Evolutionary conservation across 2,888 invertebrate species (phyloP), one percentile per base, ranked within the genome.

Genomic region (Eumerus sabulonum): DNA sequence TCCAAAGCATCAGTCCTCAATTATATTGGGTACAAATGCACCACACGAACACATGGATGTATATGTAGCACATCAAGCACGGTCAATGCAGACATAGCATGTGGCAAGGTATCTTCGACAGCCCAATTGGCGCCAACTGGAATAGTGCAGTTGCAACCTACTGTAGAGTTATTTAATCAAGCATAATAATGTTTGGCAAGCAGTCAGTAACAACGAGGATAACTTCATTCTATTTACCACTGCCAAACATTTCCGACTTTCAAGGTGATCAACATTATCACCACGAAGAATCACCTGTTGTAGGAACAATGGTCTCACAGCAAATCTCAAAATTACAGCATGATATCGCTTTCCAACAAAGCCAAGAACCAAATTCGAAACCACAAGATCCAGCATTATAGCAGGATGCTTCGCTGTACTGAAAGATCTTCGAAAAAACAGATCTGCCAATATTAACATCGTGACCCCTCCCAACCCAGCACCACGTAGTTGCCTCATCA

Each of bases 271-370:
- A 47, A 47, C 18, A 47, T 17, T 17, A 47, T 47, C 17, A 47
- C 12, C 14, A 17, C 47, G 18, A 47, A 17, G 18, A 47, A 47
- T 11, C 47, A 16, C 16, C 47, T 47, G 18, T 18, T 47, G 18
- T 17, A 47, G 47, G 47, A 47, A 47, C 47, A 18, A 14, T 9
- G 47, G 47, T 47, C 9, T 47, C 47, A 47, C 47, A 47, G 47
- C 47, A 47, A 17, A 47, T 16, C 47, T 14, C 16, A 47, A 47
- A 47, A 14, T 17, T 47, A 47, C 18, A 47, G 16, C 47, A 47
- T 16, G 4, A 47, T 9, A 47, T 47, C 7, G 27, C 27, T 27
- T 7, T 27, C 27, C 7, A 27, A 27, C 2, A 27, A 27, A 27
- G 27, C 27, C 3, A 27, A 27, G 27, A 27, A 27, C 27, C 27